These are phyloP conservation scores for Baronia brevicornis DNA, from an alignment of 2,888 invertebrate genomes.

Conservation along the genomic window DNA sequence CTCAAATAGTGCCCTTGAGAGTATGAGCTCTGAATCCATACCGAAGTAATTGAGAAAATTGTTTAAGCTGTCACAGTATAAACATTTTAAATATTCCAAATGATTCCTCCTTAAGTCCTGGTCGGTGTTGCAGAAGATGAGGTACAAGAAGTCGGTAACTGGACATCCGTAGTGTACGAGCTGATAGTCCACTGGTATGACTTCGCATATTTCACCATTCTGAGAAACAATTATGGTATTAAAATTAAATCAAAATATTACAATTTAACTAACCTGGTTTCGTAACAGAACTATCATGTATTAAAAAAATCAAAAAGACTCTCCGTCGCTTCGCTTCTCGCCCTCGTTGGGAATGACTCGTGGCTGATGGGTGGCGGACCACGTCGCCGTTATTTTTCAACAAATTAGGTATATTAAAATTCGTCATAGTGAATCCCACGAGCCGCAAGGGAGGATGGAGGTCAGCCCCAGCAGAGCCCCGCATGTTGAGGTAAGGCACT, in stretches of 20 bases:
- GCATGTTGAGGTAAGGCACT: too few species aligned
- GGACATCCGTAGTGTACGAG: constrained; percentile 34
- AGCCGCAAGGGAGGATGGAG: too few species aligned
- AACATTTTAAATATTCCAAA: constrained; percentile 29
- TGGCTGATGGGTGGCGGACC: too few species aligned
- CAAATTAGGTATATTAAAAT: too few species aligned
- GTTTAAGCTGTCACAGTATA: constrained; percentile 34
- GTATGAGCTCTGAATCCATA: constrained; percentile 30
- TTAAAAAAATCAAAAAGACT: too few species aligned
- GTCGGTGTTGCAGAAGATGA: constrained; percentile 35
- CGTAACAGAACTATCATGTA: too few species aligned
- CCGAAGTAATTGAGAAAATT: constrained; percentile 32
- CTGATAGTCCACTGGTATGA: constrained; percentile 39
- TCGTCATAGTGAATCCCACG: too few species aligned
- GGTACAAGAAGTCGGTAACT: constrained; percentile 34
- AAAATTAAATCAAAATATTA: too few species aligned
- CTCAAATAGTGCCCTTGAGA: constrained; percentile 34
- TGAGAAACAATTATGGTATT: constrained; percentile 18
- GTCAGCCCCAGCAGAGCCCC: too few species aligned
- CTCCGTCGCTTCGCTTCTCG: too few species aligned
- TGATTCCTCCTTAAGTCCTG: constrained; percentile 33
- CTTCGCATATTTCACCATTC: constrained; percentile 24
- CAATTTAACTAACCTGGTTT: neutral
- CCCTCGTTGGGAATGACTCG: too few species aligned
- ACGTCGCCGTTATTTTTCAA: too few species aligned